A percentile compares a stretch with the other conserved stretches of the same genome.
These are phyloP conservation scores for Pimephales promelas DNA, from an alignment of 2,113 vertebrate genomes.

Conservation along the genomic window DNA sequence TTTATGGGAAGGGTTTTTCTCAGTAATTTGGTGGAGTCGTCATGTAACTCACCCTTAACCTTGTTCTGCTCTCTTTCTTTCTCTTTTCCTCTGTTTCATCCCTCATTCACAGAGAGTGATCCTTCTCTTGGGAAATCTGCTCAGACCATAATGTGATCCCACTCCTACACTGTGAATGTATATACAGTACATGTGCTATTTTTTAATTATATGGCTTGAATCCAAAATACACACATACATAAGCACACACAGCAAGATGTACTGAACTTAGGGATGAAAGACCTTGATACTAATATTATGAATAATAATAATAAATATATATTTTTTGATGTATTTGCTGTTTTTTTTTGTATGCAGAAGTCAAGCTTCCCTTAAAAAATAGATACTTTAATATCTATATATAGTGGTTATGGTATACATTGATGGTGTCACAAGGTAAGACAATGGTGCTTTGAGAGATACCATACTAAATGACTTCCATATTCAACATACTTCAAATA, in stretches of 20 bases:
- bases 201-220: background rate
- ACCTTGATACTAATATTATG: background rate
- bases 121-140: conserved; percentile 67
- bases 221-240: background rate
- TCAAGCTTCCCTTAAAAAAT: too few species aligned
- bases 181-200: conserved; percentile 25
- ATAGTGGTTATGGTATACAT: background rate
- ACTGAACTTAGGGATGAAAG: background rate
- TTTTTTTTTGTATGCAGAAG: too few species aligned
- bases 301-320: too few species aligned
- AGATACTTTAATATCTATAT: too few species aligned
- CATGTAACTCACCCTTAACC: conserved; percentile 33
- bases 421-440: background rate
- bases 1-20: conserved; percentile 33
- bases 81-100: conserved; percentile 39
- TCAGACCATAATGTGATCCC: conserved; percentile 15
- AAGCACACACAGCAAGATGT: background rate
- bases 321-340: too few species aligned
- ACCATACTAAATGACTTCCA: background rate
- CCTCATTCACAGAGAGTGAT: conserved; percentile 57
- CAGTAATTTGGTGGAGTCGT: conserved; percentile 36
- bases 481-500: background rate
- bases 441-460: background rate
- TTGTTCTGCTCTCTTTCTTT: conserved; percentile 29
- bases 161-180: conserved; percentile 23